Percentiles rank a stretch among this genome's conserved stretches.
Evolutionary conservation across 2,113 vertebrate species (phyloP).

Genomic region (Mesoclemmys tuberculata): DNA sequence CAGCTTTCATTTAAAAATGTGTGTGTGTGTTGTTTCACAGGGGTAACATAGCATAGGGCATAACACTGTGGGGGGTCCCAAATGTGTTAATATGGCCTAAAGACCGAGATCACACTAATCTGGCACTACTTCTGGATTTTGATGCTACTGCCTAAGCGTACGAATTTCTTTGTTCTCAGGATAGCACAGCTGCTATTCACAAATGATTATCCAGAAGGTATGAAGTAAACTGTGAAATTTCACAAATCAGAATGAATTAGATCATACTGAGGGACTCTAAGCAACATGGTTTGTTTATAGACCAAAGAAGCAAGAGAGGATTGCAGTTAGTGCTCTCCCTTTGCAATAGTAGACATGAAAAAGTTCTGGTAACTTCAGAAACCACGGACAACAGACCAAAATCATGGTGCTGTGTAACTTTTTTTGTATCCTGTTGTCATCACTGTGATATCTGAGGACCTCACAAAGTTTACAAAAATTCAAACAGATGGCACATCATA

Average conservation of each 20-base stretch:
- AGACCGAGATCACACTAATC: background rate
- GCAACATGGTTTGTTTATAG: background rate
- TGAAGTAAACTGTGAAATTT: background rate
- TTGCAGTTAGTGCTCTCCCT: rapidly evolving
- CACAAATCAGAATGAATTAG: background rate
- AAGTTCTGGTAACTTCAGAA: background rate
- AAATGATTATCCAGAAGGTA: background rate
- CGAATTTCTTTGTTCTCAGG: background rate
- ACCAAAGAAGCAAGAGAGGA: background rate
- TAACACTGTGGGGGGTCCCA: background rate
- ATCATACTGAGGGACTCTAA: background rate
- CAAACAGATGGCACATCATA: rapidly evolving
- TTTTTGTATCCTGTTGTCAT: background rate
- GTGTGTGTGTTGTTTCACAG: too few relatives aligned
- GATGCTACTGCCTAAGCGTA: background rate
- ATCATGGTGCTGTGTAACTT: background rate
- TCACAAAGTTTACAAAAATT: background rate
- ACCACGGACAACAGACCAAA: background rate
- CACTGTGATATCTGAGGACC: background rate
- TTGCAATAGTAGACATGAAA: background rate
- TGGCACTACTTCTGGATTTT: background rate
- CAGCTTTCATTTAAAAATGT: background rate
- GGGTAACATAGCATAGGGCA: background rate
- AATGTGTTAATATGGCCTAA: rapidly evolving
- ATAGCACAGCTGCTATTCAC: background rate